These are phyloP conservation scores for Merluccius polli DNA, from an alignment of 2,797 vertebrate genomes.

Conservation along the genomic window DNA sequence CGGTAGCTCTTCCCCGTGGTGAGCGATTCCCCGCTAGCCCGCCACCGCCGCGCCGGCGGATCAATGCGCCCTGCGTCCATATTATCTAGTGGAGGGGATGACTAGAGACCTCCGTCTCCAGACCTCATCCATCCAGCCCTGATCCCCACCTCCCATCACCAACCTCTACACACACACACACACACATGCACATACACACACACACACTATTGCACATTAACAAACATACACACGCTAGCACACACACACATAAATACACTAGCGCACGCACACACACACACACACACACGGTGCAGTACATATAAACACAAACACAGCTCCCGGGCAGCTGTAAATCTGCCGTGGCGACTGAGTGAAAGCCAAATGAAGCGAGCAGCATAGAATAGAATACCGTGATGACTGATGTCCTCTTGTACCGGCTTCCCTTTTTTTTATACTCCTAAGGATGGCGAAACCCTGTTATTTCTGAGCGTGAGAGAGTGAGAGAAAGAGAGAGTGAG, in stretches of 20 bases:
- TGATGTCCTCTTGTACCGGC: background rate
- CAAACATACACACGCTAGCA: background rate
- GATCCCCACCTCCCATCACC: background rate
- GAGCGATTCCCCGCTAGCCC: constrained; percentile 25
- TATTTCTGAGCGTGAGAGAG: too few species aligned
- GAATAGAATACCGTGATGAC: background rate
- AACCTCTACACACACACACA: background rate
- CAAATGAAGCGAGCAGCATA: background rate
- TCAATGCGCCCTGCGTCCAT: constrained; percentile 15
- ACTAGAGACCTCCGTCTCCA: background rate
- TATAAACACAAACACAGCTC: background rate
- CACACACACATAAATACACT: background rate
- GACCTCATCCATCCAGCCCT: background rate
- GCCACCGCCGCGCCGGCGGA: constrained; percentile 10
- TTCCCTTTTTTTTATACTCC: too few species aligned
- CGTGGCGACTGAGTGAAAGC: too few species aligned
- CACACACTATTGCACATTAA: too few species aligned
- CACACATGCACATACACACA: too few species aligned
- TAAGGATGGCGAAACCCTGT: too few species aligned
- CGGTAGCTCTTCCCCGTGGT: constrained; percentile 3
- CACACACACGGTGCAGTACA: background rate
- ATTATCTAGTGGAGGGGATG: background rate
- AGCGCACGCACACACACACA: background rate
- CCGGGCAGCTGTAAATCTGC: background rate
- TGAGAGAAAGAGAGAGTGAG: too few species aligned